Evolutionary conservation across 2,113 vertebrate genomes (phyloP), one percentile per base, ranked within the genome.

Genomic region (Turdus rufiventris): DNA sequence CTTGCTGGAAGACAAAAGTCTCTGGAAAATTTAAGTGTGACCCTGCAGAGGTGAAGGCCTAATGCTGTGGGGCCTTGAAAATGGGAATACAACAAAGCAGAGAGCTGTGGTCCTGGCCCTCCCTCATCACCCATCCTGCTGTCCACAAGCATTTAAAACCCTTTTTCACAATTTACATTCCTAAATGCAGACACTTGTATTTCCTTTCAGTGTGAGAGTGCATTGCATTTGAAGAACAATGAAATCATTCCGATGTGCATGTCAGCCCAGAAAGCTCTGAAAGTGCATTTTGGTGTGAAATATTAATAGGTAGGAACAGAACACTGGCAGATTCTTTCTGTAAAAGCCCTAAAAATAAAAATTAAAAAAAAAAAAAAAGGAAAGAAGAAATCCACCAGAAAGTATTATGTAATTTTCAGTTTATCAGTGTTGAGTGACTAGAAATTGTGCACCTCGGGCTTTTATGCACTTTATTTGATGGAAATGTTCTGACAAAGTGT

Each of bases 241-340:
- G 85, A 94, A 96, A 89, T 83, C 54, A 83, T 91, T 63, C 85
- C 6, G 5, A 73, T 79, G 43, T 12, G 45, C 67, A 15, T 47
- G 79, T 62, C 73, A 73, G 90, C 60, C 63, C 94, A 93, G 67
- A 96, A 92, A 92, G 92, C 94, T 95, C 61, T 95, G 79, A 47
- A 90, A 96, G 78, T n/a, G 56, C 96, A 88, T 93, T 96, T 91
- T 94, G 60, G 92, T 94, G 96, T 96, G 95, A 96, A 96, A 96
- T 96, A 96, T 96, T 96, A 94, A 96, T 96, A 95, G 78, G 51
- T 80, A 85, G 34, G 88, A 94, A 88, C 29, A 93, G 94, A 96
- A 96, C 58, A 56, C 72, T 74, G 67, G 53, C 63, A 85, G 67
- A 90, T 80, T 87, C 68, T 93, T 93, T 83, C 94, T 93, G 79